Evolutionary conservation across 2,797 vertebrate species (phyloP).

Genomic region (Florisuga fusca): DNA sequence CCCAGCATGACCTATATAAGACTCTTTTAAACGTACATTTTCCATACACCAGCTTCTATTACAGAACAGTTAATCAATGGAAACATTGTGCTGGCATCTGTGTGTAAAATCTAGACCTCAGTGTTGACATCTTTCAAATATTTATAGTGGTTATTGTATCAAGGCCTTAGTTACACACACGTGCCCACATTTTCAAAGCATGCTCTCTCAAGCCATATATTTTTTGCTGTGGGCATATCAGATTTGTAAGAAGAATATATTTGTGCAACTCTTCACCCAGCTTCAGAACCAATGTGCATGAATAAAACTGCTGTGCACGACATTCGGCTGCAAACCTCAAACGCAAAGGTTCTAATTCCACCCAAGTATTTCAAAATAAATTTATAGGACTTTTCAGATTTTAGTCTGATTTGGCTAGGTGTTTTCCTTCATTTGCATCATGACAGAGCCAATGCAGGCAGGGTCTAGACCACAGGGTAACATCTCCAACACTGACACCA

Average conservation of each 20-base stretch:
- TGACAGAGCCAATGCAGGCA: neutral
- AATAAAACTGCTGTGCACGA: neutral
- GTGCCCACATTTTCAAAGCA: neutral
- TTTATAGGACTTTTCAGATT: neutral
- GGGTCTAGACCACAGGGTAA: neutral
- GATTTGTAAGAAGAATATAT: neutral
- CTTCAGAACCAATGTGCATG: neutral
- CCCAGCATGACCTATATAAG: neutral
- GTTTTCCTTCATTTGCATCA: neutral
- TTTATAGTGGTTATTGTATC: constrained; percentile 46
- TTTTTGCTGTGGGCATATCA: neutral
- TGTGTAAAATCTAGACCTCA: constrained; percentile 43
- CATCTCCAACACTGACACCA: neutral
- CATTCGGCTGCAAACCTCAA: rapidly evolving
- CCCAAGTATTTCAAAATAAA: neutral
- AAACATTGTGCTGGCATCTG: constrained; percentile 51
- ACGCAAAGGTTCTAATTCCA: neutral
- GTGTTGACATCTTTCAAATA: constrained; percentile 63
- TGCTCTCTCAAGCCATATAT: neutral
- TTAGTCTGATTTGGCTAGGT: neutral
- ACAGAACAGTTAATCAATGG: constrained; percentile 52
- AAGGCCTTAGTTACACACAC: neutral
- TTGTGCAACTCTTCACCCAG: neutral
- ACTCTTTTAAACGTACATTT: constrained; percentile 4
- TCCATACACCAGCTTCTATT: constrained; percentile 29